A percentile compares a stretch with the other conserved stretches of the same genome.
Conservation (phyloP, 2,113 vertebrate genomes). For the Marmota flaviventris region DNA sequence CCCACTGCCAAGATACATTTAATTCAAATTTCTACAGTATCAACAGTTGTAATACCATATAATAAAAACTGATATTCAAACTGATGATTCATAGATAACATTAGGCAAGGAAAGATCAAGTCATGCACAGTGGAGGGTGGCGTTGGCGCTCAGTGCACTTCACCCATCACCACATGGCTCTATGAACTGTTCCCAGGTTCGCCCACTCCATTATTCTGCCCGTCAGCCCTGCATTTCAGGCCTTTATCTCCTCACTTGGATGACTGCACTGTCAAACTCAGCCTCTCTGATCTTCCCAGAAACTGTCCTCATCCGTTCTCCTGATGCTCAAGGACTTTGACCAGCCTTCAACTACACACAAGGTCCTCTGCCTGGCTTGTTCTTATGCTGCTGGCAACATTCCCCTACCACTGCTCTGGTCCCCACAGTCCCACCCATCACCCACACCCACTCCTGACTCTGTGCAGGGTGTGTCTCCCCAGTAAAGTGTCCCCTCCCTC, state of each 20-base stretch:
- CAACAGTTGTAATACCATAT: not conserved
- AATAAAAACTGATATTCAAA: not conserved
- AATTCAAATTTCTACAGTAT: slow-evolving; percentile 17
- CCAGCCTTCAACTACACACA: not conserved
- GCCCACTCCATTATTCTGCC: not conserved
- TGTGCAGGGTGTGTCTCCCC: not conserved
- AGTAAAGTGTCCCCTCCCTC: not conserved
- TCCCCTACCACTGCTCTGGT: not conserved
- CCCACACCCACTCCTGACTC: not conserved
- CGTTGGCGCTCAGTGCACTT: not conserved
- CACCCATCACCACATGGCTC: not conserved
- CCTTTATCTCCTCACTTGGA: not conserved
- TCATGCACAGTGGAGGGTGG: not conserved
- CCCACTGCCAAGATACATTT: slow-evolving; percentile 10
- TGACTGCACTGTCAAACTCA: not conserved
- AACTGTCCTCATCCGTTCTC: not conserved
- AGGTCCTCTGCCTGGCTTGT: not conserved
- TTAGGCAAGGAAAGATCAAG: not conserved
- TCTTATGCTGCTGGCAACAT: not conserved
- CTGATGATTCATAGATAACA: not conserved
- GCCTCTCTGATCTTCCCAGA: not conserved
- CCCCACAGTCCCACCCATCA: rapidly evolving
- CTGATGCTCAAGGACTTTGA: not conserved
- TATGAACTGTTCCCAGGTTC: not conserved
- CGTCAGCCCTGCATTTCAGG: not conserved